Conservation (phyloP, 2,797 vertebrate genomes). For the Pseudotriccus pelzelni region DNA sequence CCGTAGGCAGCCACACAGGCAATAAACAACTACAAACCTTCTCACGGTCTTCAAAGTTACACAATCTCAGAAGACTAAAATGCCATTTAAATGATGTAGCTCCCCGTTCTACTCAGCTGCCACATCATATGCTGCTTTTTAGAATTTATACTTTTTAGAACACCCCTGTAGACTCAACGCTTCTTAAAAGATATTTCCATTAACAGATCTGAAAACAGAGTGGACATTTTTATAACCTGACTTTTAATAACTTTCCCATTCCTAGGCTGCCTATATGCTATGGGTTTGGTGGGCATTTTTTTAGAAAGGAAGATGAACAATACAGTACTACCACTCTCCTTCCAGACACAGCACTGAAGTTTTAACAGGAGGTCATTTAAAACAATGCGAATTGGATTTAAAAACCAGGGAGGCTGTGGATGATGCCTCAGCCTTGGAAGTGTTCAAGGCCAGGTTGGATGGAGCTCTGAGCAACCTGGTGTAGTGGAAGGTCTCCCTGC, state of each 20-base stretch:
- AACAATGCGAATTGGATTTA: neutral
- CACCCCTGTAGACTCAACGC: neutral
- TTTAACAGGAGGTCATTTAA: neutral
- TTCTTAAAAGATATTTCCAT: neutral
- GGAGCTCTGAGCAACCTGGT: neutral
- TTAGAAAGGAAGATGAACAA: neutral
- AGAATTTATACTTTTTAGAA: neutral
- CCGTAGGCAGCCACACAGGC: neutral
- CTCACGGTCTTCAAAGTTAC: neutral
- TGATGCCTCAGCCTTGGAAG: neutral
- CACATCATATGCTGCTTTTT: neutral
- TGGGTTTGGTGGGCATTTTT: neutral
- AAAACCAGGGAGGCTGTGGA: neutral
- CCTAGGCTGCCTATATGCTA: neutral
- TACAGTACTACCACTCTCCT: neutral
- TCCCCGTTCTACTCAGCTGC: neutral
- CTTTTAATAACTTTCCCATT: neutral
- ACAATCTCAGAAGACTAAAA: neutral
- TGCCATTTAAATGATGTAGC: neutral
- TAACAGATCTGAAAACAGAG: neutral
- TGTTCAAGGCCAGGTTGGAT: neutral
- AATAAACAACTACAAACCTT: neutral
- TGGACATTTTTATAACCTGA: neutral
- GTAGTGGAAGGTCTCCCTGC: neutral
- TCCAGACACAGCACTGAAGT: neutral